Conservation (phyloP, 2,888 invertebrate genomes). For the Leptinotarsa juncta region DNA sequence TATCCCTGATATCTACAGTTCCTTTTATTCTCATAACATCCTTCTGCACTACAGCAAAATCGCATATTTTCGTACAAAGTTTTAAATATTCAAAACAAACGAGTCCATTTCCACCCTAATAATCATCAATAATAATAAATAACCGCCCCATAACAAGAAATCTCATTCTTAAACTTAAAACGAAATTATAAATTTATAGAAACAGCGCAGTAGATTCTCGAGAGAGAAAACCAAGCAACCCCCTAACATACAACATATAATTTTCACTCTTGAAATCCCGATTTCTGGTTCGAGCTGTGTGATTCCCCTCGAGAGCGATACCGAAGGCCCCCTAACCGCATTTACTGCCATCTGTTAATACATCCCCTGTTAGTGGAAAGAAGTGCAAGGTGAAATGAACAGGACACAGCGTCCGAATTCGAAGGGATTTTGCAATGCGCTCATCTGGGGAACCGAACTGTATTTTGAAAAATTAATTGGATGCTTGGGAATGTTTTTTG, state of each 20-base stretch:
- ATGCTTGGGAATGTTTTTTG: background rate
- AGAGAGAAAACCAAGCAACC: background rate
- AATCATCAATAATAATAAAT: constrained; percentile 17
- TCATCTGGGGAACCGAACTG: background rate
- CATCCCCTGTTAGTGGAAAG: constrained; percentile 45
- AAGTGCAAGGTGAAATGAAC: constrained; percentile 33
- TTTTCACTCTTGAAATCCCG: constrained; percentile 42
- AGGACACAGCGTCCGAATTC: constrained; percentile 1
- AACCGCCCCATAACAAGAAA: constrained; percentile 18
- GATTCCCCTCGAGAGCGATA: constrained; percentile 44
- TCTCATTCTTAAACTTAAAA: constrained; percentile 15
- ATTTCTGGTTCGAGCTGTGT: constrained; percentile 41
- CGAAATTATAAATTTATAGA: constrained; percentile 28
- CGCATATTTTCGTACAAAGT: background rate
- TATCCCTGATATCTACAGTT: no score
- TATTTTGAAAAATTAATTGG: constrained; percentile 1
- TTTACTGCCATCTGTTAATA: constrained; percentile 46
- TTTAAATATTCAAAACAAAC: constrained; percentile 16
- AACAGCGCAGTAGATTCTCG: constrained; percentile 12
- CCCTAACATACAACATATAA: constrained; percentile 39
- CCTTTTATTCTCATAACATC: background rate
- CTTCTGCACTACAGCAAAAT: background rate
- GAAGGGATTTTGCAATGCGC: background rate
- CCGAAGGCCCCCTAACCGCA: constrained; percentile 41
- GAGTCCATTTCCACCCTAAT: constrained; percentile 10